These are phyloP conservation scores for Tokudaia tokunoshimensis DNA, from an alignment of 2,797 vertebrate genomes.

Conservation along the genomic window DNA sequence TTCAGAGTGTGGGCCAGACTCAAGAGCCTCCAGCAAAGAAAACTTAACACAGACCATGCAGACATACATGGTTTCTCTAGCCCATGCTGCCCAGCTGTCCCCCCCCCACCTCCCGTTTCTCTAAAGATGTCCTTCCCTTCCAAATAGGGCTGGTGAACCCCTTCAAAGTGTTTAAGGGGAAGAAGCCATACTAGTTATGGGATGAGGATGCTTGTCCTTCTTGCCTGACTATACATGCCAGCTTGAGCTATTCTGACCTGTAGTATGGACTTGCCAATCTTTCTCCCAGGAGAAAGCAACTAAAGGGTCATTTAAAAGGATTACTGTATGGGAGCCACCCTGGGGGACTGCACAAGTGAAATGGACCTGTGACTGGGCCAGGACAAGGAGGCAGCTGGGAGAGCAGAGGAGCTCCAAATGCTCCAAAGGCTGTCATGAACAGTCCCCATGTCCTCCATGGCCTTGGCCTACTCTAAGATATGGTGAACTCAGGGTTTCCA, in stretches of 20 bases:
- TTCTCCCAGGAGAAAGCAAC: not conserved
- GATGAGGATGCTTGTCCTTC: not conserved
- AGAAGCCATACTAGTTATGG: not conserved
- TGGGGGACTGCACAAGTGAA: not conserved
- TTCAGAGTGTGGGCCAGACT: not conserved
- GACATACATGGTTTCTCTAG: accelerated
- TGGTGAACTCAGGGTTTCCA: not conserved
- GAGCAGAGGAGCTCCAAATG: not conserved
- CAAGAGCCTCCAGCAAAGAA: not conserved
- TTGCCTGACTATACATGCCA: not conserved
- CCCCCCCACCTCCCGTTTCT: not conserved
- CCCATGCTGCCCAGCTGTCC: not conserved
- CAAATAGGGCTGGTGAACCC: not conserved
- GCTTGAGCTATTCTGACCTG: no score
- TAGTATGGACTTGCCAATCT: not conserved
- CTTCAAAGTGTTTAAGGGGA: not conserved
- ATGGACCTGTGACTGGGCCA: not conserved
- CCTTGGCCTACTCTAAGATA: not conserved
- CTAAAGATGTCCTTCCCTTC: not conserved
- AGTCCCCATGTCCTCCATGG: not conserved
- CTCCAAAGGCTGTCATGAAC: not conserved
- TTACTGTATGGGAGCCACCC: accelerated
- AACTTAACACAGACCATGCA: not conserved
- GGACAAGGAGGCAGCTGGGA: not conserved
- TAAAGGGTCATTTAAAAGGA: not conserved